Conservation (phyloP, 2,113 vertebrate species). For the Mesocricetus auratus region DNA sequence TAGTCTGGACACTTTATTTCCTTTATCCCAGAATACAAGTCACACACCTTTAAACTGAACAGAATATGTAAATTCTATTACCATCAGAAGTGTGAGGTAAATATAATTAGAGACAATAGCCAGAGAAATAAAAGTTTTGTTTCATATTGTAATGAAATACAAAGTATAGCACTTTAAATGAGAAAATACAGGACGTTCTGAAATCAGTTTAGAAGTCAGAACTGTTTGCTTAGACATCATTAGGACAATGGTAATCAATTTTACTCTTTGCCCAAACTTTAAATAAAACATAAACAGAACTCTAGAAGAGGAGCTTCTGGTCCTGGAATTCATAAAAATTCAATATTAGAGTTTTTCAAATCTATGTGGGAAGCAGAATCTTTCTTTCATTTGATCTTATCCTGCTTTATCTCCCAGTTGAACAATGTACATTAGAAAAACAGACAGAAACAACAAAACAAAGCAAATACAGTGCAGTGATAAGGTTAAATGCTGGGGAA, state of each 20-base stretch:
- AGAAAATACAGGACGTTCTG: slow-evolving; percentile 47
- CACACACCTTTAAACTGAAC: neutral
- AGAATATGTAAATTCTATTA: neutral
- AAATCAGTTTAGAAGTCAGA: neutral
- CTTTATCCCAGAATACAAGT: neutral
- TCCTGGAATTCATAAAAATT: slow-evolving; percentile 28
- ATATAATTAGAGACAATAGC: neutral
- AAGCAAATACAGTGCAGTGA: neutral
- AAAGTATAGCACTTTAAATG: slow-evolving; percentile 34
- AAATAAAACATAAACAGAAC: slow-evolving; percentile 22
- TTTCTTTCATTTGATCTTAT: neutral
- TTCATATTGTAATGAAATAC: slow-evolving; percentile 10
- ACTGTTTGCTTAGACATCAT: neutral
- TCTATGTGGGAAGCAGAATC: neutral
- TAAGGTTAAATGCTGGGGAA: neutral
- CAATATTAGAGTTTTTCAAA: neutral
- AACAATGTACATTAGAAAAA: neutral
- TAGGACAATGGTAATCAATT: neutral
- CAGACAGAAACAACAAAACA: neutral
- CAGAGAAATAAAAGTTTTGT: neutral
- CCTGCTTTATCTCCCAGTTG: neutral
- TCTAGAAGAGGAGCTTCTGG: neutral
- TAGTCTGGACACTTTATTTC: neutral
- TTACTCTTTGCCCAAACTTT: slow-evolving; percentile 42
- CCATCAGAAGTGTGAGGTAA: neutral